Evolutionary conservation across 1,140 invertebrate genomes (phyloP).

Genomic region (Hylaeus volcanicus): DNA sequence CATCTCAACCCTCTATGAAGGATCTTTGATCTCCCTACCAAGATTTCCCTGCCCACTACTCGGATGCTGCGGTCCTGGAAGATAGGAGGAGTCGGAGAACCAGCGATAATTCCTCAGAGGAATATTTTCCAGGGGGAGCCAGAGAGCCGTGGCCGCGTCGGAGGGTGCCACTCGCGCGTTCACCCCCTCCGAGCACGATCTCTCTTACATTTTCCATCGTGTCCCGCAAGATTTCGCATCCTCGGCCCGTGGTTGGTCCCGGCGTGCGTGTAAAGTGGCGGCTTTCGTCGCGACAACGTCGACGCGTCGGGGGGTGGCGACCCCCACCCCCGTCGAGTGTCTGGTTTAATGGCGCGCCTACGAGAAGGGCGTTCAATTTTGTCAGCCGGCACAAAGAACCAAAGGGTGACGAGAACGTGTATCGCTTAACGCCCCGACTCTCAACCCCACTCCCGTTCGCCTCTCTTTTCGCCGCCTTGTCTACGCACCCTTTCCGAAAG

Average conservation of each 20-base stretch:
- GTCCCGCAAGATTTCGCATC: conserved; percentile 61
- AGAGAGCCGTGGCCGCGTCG: background rate
- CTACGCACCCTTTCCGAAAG: conserved; percentile 9
- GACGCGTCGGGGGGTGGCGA: conserved; percentile 11
- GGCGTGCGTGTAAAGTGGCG: conserved; percentile 58
- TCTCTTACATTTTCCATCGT: conserved; percentile 60
- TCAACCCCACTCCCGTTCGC: background rate
- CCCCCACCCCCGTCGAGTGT: background rate
- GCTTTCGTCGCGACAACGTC: conserved; percentile 59
- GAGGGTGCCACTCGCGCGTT: background rate
- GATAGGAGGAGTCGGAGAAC: background rate
- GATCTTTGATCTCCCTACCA: no score
- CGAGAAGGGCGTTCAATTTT: conserved; percentile 63
- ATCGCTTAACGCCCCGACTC: conserved; percentile 51
- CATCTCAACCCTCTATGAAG: no score
- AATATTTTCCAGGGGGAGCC: conserved; percentile 24
- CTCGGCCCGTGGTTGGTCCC: conserved; percentile 20
- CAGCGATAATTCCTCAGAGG: conserved; percentile 1
- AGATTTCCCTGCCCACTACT: background rate
- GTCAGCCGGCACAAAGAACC: conserved; percentile 59
- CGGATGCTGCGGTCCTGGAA: conserved; percentile 10
- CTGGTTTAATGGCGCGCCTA: conserved; percentile 64
- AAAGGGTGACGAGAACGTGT: conserved; percentile 53
- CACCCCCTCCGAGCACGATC: background rate
- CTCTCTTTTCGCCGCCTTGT: conserved; percentile 6